These are phyloP conservation scores for Arothron firmamentum DNA, from an alignment of 2,113 vertebrate genomes.

Conservation along the genomic window DNA sequence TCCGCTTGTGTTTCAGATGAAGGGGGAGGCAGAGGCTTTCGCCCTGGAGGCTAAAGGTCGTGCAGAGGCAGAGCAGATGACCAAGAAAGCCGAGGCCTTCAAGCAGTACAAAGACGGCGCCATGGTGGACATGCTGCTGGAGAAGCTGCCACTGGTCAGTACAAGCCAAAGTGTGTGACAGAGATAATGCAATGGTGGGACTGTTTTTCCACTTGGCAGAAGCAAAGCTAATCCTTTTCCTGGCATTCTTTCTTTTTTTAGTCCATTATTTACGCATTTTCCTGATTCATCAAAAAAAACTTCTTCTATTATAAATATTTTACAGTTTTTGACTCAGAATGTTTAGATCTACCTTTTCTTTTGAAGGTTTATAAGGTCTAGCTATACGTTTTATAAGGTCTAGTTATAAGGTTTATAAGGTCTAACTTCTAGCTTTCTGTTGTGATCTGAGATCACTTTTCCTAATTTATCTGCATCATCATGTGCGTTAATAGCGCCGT, in stretches of 20 bases:
- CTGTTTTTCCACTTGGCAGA: too few relatives aligned
- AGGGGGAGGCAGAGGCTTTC: slow-evolving; percentile 85
- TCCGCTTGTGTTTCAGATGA: slow-evolving; percentile 70
- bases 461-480: neutral
- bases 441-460: too few relatives aligned
- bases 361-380: too few relatives aligned
- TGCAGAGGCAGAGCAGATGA: slow-evolving; percentile 88
- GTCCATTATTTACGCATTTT: neutral
- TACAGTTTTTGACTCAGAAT: too few relatives aligned
- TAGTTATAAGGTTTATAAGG: too few relatives aligned
- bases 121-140: slow-evolving; percentile 90
- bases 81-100: slow-evolving; percentile 89
- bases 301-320: too few relatives aligned
- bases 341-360: too few relatives aligned
- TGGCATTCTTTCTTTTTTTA: neutral
- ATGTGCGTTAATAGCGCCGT: too few relatives aligned
- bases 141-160: slow-evolving; percentile 86
- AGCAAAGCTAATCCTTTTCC: neutral
- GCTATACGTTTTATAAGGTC: too few relatives aligned
- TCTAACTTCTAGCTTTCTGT: too few relatives aligned
- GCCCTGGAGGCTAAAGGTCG: slow-evolving; percentile 83
- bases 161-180: neutral
- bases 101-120: slow-evolving; percentile 87
- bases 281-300: too few relatives aligned
- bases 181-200: too few relatives aligned